phyloP scores from a whole-genome alignment of 1,140 invertebrate genomes.

The Brachionus sp. region DNA sequence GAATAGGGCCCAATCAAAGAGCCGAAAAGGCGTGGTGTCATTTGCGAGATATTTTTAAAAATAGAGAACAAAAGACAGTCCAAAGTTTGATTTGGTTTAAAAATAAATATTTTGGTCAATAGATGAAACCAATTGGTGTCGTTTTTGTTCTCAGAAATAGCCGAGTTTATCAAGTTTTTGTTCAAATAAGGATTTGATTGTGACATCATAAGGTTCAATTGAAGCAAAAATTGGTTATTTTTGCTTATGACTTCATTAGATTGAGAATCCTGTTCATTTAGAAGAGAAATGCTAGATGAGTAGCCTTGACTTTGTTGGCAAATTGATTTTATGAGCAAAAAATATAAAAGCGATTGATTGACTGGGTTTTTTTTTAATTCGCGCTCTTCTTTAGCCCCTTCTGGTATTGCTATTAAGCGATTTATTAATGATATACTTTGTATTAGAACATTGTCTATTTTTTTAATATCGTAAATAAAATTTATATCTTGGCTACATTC shows the following conservation, averaged over 20 bases:
- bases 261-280: neutral
- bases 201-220: slow-evolving; percentile 17
- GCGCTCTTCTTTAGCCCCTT: neutral
- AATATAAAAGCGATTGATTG: slow-evolving; percentile 3
- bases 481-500: slow-evolving; percentile 16
- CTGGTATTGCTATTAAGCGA: neutral
- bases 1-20: slow-evolving; percentile 12
- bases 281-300: neutral
- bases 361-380: neutral
- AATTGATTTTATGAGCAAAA: slow-evolving; percentile 14
- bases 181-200: slow-evolving; percentile 9
- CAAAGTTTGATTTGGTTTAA: slow-evolving; percentile 11
- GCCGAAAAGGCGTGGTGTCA: slow-evolving; percentile 33
- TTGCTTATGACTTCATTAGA: slow-evolving; percentile 24
- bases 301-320: neutral
- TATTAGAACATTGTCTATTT: neutral
- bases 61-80: slow-evolving; percentile 10
- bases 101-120: slow-evolving; percentile 15
- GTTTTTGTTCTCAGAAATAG: slow-evolving; percentile 10
- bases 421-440: slow-evolving; percentile 38
- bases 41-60: slow-evolving; percentile 23
- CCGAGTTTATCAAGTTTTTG: slow-evolving; percentile 13
- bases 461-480: neutral
- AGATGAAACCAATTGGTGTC: slow-evolving; percentile 28
- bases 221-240: slow-evolving; percentile 38